phyloP scores from a whole-genome alignment of 2,797 vertebrate species.

The Gymnothorax javanicus region DNA sequence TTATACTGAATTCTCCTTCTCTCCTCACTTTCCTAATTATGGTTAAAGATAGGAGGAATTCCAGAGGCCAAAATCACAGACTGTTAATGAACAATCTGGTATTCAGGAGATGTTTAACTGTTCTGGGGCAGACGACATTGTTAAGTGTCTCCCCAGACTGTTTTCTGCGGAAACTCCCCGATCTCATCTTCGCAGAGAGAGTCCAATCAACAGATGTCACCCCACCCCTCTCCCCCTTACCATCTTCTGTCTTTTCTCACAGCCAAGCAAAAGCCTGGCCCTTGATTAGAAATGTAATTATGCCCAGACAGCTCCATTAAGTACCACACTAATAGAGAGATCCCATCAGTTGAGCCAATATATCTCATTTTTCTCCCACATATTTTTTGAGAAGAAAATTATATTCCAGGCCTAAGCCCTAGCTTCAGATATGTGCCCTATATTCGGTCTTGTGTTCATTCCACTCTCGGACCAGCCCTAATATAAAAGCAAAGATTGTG shows the following conservation, averaged over 20 bases:
- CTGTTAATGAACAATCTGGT: constrained; percentile 61
- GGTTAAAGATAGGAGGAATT: constrained; percentile 49
- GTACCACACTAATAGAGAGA: not conserved
- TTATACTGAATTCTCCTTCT: constrained; percentile 8
- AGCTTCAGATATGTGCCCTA: not conserved
- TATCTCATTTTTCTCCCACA: not conserved
- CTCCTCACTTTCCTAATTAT: constrained; percentile 48
- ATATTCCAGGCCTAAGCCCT: not conserved
- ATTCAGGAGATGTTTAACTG: constrained; percentile 55
- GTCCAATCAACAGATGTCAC: constrained; percentile 11
- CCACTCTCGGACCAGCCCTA: not conserved
- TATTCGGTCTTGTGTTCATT: not conserved
- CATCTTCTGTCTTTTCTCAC: not conserved
- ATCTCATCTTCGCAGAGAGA: constrained; percentile 32
- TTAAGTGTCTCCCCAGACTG: not conserved
- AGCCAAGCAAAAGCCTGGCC: not conserved
- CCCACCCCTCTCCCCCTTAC: too few species aligned
- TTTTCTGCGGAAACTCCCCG: constrained; percentile 1
- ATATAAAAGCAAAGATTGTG: not conserved
- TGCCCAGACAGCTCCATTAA: constrained; percentile 23
- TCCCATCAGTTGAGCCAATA: not conserved
- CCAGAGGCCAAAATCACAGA: constrained; percentile 53
- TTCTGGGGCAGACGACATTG: constrained; percentile 15
- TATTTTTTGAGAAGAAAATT: not conserved
- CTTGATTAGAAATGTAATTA: constrained; percentile 44